Percentiles rank a stretch among this genome's conserved stretches.
Conservation (phyloP, 2,888 invertebrate species). For the Melanostoma scalare region DNA sequence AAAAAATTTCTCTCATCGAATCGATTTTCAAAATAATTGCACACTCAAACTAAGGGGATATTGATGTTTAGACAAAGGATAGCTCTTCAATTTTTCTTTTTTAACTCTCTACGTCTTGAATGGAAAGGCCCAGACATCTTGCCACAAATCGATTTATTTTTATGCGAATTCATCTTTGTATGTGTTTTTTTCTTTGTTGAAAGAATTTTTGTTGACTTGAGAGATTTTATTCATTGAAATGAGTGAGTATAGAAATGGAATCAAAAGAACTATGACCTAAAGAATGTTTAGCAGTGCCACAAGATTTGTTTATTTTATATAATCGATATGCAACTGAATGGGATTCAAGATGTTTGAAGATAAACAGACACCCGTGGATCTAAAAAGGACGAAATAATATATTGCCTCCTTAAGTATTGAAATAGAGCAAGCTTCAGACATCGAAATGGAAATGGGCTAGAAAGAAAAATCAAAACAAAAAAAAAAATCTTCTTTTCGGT, state of each 20-base stretch:
- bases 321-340: too few relatives aligned
- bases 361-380: too few relatives aligned
- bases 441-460: too few relatives aligned
- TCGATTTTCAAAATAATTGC: slow-evolving; percentile 52
- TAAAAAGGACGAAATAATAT: too few relatives aligned
- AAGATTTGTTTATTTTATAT: too few relatives aligned
- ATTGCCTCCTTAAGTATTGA: too few relatives aligned
- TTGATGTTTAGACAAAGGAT: slow-evolving; percentile 34
- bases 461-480: too few relatives aligned
- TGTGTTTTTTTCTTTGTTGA: background rate
- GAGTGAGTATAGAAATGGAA: slow-evolving; percentile 3
- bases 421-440: too few relatives aligned
- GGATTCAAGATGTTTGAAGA: too few relatives aligned
- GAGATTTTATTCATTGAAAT: slow-evolving; percentile 34
- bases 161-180: background rate
- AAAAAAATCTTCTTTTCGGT: too few relatives aligned
- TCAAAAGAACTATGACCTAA: slow-evolving; percentile 33
- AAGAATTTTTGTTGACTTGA: slow-evolving; percentile 18
- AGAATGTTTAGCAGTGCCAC: background rate
- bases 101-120: slow-evolving; percentile 3
- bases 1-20: slow-evolving; percentile 2
- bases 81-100: slow-evolving; percentile 8
- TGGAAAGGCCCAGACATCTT: slow-evolving; percentile 7
- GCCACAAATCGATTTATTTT: slow-evolving; percentile 42
- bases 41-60: slow-evolving; percentile 10